Percentiles rank a stretch among this genome's conserved stretches.
Conservation (phyloP, 2,113 vertebrate genomes). For the Coracopsis vasa region DNA sequence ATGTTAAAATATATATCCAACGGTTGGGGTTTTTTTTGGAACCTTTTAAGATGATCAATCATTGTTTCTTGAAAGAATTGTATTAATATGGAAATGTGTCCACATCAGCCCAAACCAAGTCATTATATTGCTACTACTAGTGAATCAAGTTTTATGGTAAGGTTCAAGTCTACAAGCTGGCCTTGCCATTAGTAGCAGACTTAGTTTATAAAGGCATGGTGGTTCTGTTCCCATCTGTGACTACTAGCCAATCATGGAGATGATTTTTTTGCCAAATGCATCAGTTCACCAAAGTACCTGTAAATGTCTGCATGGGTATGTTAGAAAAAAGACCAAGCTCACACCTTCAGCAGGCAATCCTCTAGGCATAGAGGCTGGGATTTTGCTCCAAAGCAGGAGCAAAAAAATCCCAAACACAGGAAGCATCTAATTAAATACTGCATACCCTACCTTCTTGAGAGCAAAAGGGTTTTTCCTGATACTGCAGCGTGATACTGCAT, state of each 20-base stretch:
- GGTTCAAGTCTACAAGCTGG: background rate
- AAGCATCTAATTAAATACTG: background rate
- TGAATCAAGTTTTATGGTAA: background rate
- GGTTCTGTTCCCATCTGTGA: background rate
- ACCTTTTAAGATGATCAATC: background rate
- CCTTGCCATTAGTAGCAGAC: background rate
- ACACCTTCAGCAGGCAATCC: background rate
- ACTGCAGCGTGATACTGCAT: background rate
- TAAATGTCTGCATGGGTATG: background rate
- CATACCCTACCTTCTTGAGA: background rate
- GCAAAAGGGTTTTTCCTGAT: background rate
- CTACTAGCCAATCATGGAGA: background rate
- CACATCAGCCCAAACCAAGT: background rate
- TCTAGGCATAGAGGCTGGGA: background rate
- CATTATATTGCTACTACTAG: background rate
- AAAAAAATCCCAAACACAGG: background rate
- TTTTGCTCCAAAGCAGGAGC: background rate
- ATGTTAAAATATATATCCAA: background rate
- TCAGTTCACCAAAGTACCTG: background rate
- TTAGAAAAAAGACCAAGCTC: background rate
- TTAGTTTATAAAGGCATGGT: background rate
- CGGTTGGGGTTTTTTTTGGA: background rate
- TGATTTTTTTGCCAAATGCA: background rate
- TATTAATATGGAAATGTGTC: background rate
- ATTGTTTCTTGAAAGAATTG: background rate